Conservation (phyloP, 2,888 invertebrate genomes). For the Notodonta dromedarius region DNA sequence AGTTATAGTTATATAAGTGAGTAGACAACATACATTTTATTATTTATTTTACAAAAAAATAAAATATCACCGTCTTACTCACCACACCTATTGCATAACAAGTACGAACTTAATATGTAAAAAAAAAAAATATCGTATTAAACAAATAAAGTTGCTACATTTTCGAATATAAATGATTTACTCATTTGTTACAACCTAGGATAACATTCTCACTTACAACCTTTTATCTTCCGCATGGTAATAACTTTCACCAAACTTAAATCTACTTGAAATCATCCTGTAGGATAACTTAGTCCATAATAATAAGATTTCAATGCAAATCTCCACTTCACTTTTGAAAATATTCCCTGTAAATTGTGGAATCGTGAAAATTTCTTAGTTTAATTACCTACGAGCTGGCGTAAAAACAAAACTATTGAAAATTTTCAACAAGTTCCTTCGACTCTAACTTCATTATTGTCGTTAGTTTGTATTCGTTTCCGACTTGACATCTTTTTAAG, state of each 20-base stretch:
- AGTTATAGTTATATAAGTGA: slow-evolving; percentile 84
- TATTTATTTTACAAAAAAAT: too few relatives aligned
- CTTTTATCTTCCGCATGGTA: not conserved
- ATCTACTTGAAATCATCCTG: slow-evolving; percentile 38
- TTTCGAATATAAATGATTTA: too few relatives aligned
- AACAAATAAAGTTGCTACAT: too few relatives aligned
- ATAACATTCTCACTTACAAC: not conserved
- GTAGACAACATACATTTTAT: slow-evolving; percentile 40
- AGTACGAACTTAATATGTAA: too few relatives aligned
- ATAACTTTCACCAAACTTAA: not conserved
- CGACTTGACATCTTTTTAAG: slow-evolving; percentile 16
- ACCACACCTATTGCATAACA: too few relatives aligned
- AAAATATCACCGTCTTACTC: too few relatives aligned
- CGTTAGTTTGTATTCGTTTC: slow-evolving; percentile 49
- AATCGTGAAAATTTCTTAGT: slow-evolving; percentile 51
- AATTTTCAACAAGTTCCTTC: slow-evolving; percentile 55
- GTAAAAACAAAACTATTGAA: slow-evolving; percentile 70
- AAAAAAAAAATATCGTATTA: too few relatives aligned
- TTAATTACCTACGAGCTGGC: slow-evolving; percentile 57
- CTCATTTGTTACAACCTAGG: too few relatives aligned
- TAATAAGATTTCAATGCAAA: slow-evolving; percentile 49
- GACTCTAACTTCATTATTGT: slow-evolving; percentile 71
- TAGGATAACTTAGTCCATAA: slow-evolving; percentile 39
- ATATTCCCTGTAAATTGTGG: slow-evolving; percentile 45
- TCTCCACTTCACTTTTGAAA: slow-evolving; percentile 51